Conservation (phyloP, 2,888 invertebrate genomes). For the Drosophila cyrtoloma region DNA sequence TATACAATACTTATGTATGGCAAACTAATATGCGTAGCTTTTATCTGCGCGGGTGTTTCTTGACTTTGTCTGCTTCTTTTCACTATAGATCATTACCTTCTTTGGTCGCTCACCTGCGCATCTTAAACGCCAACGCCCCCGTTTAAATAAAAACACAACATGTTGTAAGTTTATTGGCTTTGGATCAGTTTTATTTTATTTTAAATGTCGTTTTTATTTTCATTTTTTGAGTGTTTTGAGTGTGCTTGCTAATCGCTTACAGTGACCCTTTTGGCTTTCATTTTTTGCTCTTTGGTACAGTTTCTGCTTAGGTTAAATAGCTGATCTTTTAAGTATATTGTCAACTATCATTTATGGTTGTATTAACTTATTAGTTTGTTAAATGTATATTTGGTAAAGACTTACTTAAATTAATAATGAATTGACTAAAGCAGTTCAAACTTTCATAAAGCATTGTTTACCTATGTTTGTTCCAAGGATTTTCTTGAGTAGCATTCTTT, state of each 20-base stretch:
- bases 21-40: constrained; percentile 23
- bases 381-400: not conserved
- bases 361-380: not conserved
- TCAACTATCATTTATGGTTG: not conserved
- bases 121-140: constrained; percentile 58
- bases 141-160: constrained; percentile 20
- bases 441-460: not conserved
- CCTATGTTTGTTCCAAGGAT: not conserved
- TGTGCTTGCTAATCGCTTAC: constrained; percentile 15
- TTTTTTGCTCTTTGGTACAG: constrained; percentile 22
- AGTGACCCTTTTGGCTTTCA: constrained; percentile 32
- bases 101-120: constrained; percentile 76
- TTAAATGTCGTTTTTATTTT: constrained; percentile 12
- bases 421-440: not conserved
- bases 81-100: constrained; percentile 69
- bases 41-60: constrained; percentile 66
- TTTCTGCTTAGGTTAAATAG: constrained; percentile 3
- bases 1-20: constrained; percentile 51
- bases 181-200: constrained; percentile 27
- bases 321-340: not conserved
- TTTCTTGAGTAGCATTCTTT: not conserved
- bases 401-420: not conserved
- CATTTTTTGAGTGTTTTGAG: not conserved
- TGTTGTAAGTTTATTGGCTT: constrained; percentile 41
- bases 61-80: not conserved